Conservation (phyloP, 2,797 vertebrate species). For the Selene dorsalis region DNA sequence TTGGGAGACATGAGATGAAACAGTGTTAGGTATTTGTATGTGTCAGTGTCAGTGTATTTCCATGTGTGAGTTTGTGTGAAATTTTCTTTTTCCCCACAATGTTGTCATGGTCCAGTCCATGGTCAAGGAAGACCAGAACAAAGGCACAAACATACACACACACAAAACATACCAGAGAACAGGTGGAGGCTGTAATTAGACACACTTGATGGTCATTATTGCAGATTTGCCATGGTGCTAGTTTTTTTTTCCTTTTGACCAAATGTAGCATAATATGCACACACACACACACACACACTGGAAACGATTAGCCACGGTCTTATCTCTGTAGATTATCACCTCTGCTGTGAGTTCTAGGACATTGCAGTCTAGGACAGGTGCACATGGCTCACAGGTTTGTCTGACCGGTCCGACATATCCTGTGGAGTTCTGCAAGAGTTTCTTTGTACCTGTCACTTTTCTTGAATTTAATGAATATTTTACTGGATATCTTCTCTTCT, state of each 20-base stretch:
- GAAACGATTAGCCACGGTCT: slow-evolving; percentile 40
- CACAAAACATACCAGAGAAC: not conserved
- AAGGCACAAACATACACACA: not conserved
- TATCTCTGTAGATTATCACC: slow-evolving; percentile 33
- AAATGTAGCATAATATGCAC: not conserved
- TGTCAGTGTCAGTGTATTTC: no score
- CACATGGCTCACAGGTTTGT: slow-evolving; percentile 31
- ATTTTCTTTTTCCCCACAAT: not conserved
- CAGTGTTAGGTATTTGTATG: no score
- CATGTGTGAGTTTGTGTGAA: no score
- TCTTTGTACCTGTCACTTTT: not conserved
- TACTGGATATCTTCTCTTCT: not conserved
- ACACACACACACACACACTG: not conserved
- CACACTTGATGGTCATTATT: slow-evolving; percentile 25
- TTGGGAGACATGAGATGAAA: no score
- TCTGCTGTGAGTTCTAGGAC: slow-evolving; percentile 17
- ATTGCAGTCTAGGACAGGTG: slow-evolving; percentile 25
- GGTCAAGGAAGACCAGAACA: not conserved
- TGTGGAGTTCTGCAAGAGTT: slow-evolving; percentile 19
- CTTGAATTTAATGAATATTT: not conserved
- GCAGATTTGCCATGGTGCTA: slow-evolving; percentile 28
- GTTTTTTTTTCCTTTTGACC: slow-evolving; percentile 11
- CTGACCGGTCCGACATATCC: slow-evolving; percentile 8
- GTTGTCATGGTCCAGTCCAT: slow-evolving; percentile 2
- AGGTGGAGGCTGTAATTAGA: slow-evolving; percentile 28